Evolutionary conservation across 2,797 vertebrate species (phyloP), one percentile per base, ranked within the genome.

Genomic region (Artibeus lituratus): DNA sequence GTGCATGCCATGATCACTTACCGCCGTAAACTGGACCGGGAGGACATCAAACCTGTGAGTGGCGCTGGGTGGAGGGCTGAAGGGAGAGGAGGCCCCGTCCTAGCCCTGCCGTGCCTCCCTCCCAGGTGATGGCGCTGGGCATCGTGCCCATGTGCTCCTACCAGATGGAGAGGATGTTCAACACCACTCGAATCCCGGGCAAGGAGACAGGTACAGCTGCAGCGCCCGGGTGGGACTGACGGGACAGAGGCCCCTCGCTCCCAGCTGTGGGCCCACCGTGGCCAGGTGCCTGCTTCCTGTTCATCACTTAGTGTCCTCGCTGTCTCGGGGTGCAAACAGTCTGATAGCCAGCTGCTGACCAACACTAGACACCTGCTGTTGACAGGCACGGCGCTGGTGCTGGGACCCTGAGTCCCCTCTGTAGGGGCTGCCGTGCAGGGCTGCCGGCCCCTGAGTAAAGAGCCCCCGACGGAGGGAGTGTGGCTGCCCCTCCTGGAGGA

Each of bases 91-190:
- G 72, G 80, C 42, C 39, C 6, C 1, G 0, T 44, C 89, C 94
- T 44, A 95, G 44, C 42, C 15, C 0, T 24, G 26, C 82, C 9
- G 76, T 44, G 21, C 76, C 59, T 77, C 81, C 62, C 82, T 62
- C 24, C 12, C 97, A 99, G 99, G 93, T 99, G 96, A 99, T 99
- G 98, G 99, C 99, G 2, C 97, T 99, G 59, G 99, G 99, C 57
- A 98, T 99, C 0, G 99, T 99, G 35, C 99, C 99, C 11, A 99
- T 99, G 99, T 99, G 99, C 95, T 99, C 99, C 95, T 98, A 98
- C 96, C 99, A 99, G 98, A 99, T 99, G 98, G 99, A 99, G 97
- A 98, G 99, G 97, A 99, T 99, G 98, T 99, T 99, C 98, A 99
- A 99, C 98, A 99, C 99, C 59, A 99, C 99, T 0, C 99, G 99